These are phyloP conservation scores for Phengaris alcon DNA, from an alignment of 2,888 invertebrate species.

Conservation along the genomic window DNA sequence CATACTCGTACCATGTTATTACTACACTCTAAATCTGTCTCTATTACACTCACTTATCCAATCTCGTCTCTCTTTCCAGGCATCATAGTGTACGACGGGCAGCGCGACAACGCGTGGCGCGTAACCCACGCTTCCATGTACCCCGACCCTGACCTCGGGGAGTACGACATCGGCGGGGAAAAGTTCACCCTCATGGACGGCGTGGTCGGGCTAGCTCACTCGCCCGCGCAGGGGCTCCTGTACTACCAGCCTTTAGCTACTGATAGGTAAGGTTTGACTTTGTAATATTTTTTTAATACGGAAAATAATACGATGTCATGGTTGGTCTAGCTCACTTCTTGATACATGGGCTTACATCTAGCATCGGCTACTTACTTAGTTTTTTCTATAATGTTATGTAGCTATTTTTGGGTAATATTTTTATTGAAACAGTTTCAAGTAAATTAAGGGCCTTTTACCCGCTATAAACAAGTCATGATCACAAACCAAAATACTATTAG, in stretches of 20 bases:
- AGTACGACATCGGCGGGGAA: slow-evolving; percentile 84
- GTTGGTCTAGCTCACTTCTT: too few relatives aligned
- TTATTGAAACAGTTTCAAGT: too few relatives aligned
- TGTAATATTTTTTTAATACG: too few relatives aligned
- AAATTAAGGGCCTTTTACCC: too few relatives aligned
- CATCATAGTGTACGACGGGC: slow-evolving; percentile 82
- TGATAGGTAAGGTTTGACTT: slow-evolving; percentile 70
- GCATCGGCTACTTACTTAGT: too few relatives aligned
- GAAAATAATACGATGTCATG: too few relatives aligned
- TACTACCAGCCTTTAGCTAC: slow-evolving; percentile 88
- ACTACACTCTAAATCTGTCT: neutral
- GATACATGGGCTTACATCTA: too few relatives aligned
- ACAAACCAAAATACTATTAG: too few relatives aligned
- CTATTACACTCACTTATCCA: neutral
- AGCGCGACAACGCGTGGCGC: slow-evolving; percentile 88
- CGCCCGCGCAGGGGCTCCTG: slow-evolving; percentile 80
- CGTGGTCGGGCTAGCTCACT: slow-evolving; percentile 84
- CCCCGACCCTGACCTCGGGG: slow-evolving; percentile 89
- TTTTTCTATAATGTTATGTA: too few relatives aligned
- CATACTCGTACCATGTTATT: too few relatives aligned
- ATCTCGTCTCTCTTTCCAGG: slow-evolving; percentile 50
- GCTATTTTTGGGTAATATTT: too few relatives aligned
- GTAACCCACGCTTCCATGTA: slow-evolving; percentile 90
- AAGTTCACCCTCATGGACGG: slow-evolving; percentile 87
- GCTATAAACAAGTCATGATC: too few relatives aligned